phyloP scores from a whole-genome alignment of 2,888 invertebrate genomes.

The Spialia ferax region DNA sequence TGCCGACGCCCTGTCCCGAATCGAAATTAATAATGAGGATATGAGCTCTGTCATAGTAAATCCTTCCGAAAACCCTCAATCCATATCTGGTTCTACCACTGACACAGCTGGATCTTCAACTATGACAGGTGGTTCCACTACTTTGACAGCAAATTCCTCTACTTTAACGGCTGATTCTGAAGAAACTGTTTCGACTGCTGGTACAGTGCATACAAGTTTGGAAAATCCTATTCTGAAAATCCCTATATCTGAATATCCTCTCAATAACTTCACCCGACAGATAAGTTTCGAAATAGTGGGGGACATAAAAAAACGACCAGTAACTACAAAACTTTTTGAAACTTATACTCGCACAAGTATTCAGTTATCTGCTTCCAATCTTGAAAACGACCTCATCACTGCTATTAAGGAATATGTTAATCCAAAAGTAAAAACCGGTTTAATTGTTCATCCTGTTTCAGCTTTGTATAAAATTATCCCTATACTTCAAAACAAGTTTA shows the following conservation, averaged over 20 bases:
- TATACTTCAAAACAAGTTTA: background rate
- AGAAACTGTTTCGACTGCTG: background rate
- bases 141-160: background rate
- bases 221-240: conserved; percentile 9
- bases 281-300: conserved; percentile 5
- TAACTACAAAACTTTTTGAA: conserved; percentile 10
- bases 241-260: conserved; percentile 18
- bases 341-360: conserved; percentile 16
- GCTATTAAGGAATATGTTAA: conserved; percentile 4
- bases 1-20: background rate
- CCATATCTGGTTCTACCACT: background rate
- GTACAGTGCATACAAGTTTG: background rate
- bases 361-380: conserved; percentile 10
- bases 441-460: conserved; percentile 1
- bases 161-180: background rate
- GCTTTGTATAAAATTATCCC: background rate
- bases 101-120: background rate
- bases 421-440: conserved; percentile 4
- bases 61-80: background rate
- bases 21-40: conserved; percentile 6
- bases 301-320: conserved; percentile 8
- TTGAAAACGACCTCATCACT: conserved; percentile 3
- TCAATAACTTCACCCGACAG: conserved; percentile 16
- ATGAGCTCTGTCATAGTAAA: background rate
- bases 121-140: background rate